These are phyloP conservation scores for Ibycter americanus DNA, from an alignment of 2,797 vertebrate species.

Conservation along the genomic window DNA sequence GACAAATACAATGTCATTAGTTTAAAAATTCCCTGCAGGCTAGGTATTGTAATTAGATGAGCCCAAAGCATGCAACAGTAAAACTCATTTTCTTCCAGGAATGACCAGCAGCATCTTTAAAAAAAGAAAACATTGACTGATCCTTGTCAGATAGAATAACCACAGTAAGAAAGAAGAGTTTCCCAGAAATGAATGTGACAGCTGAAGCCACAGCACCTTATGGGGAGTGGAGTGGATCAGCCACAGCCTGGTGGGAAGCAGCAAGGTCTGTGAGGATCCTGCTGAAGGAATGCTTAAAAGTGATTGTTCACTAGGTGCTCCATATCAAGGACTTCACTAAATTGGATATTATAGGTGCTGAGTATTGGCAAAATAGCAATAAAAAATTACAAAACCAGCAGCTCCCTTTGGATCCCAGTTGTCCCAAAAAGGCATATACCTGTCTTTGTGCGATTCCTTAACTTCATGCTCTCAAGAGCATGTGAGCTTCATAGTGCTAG, in stretches of 20 bases:
- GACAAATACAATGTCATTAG: constrained; percentile 29
- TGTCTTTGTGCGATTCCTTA: not conserved
- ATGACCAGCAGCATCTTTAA: not conserved
- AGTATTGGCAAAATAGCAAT: not conserved
- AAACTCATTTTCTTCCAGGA: constrained; percentile 34
- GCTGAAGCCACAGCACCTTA: not conserved
- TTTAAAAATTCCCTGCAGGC: constrained; percentile 57
- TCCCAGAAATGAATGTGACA: not conserved
- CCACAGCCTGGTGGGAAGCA: not conserved
- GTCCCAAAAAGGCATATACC: not conserved
- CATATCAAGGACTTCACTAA: not conserved
- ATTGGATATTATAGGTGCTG: not conserved
- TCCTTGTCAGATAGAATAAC: not conserved
- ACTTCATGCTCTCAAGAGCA: rapidly evolving
- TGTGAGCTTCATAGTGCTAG: not conserved
- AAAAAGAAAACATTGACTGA: not conserved
- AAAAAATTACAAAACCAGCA: not conserved
- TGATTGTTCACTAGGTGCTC: not conserved
- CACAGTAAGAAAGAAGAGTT: not conserved
- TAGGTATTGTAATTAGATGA: not conserved
- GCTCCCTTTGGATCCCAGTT: not conserved
- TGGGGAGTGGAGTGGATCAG: not conserved
- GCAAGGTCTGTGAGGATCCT: not conserved
- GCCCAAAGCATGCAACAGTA: not conserved
- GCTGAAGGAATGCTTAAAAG: not conserved